phyloP scores from a whole-genome alignment of 2,113 vertebrate genomes.

The Melierax canorus region DNA sequence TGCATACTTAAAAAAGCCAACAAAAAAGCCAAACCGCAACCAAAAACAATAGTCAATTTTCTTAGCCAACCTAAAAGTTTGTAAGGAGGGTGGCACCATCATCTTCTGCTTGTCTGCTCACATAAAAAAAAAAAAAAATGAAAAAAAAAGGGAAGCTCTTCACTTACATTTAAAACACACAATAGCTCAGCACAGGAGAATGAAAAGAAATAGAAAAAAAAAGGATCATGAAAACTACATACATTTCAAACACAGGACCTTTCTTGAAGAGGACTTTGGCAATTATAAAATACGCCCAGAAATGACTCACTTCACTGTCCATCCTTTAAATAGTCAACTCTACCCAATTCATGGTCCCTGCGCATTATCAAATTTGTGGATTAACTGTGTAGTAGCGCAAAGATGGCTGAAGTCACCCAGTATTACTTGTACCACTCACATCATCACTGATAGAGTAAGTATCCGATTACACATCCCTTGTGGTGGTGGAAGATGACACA shows the following conservation, averaged over 20 bases:
- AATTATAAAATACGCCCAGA: neutral
- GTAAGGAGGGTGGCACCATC: neutral
- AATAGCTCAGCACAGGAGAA: neutral
- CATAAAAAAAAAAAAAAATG: neutral
- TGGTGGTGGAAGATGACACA: neutral
- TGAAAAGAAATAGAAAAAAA: neutral
- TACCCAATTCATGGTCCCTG: neutral
- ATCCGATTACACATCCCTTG: neutral
- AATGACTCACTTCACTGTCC: neutral
- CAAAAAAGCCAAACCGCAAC: neutral
- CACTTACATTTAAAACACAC: neutral
- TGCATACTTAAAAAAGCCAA: neutral
- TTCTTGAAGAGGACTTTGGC: neutral
- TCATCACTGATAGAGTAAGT: neutral
- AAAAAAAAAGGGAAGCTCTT: neutral
- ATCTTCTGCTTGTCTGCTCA: neutral
- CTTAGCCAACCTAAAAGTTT: neutral
- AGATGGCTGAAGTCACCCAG: neutral
- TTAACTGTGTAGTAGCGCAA: neutral
- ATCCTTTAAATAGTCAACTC: neutral
- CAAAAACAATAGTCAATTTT: neutral
- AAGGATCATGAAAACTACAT: neutral
- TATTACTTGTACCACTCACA: neutral
- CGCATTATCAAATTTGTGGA: neutral
- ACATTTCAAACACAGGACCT: neutral